A percentile compares a stretch with the other conserved stretches of the same genome.
Evolutionary conservation across 2,888 invertebrate species (phyloP).

Genomic region (Lasioglossum villosulum): DNA sequence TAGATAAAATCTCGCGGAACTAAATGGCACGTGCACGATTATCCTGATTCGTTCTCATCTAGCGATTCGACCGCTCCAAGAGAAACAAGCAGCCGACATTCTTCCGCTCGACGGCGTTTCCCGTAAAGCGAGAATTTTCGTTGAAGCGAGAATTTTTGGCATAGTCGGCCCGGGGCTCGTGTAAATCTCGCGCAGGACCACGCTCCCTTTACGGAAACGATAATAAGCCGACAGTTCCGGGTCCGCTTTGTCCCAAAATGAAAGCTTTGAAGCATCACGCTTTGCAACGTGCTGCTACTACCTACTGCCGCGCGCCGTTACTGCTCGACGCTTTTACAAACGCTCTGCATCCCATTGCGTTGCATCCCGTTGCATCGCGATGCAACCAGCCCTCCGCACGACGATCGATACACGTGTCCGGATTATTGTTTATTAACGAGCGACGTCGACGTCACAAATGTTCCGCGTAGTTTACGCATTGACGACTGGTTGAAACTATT

Average conservation of each 20-base stretch:
- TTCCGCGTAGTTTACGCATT: constrained; percentile 14
- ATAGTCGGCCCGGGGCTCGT: neutral
- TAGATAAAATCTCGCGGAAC: neutral
- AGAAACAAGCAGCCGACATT: neutral
- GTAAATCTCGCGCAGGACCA: neutral
- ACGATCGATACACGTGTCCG: neutral
- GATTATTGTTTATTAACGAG: constrained; percentile 17
- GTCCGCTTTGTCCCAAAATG: neutral
- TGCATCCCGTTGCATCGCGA: neutral
- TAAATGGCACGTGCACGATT: neutral
- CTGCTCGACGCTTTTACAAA: neutral
- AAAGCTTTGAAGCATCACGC: constrained; percentile 3
- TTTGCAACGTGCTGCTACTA: neutral
- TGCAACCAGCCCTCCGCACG: neutral
- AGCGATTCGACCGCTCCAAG: neutral
- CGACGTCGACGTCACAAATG: constrained; percentile 12
- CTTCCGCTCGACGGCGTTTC: neutral
- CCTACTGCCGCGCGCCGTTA: too few relatives aligned
- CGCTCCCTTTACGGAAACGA: constrained; percentile 1
- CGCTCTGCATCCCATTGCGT: neutral
- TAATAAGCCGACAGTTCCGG: constrained; percentile 2
- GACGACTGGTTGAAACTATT: neutral
- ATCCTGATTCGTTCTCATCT: neutral
- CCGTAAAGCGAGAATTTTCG: constrained; percentile 1
- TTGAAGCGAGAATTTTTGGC: constrained; percentile 1